Evolutionary conservation across 1,140 invertebrate species (phyloP).

Genomic region (Panagrolaimus sp.): DNA sequence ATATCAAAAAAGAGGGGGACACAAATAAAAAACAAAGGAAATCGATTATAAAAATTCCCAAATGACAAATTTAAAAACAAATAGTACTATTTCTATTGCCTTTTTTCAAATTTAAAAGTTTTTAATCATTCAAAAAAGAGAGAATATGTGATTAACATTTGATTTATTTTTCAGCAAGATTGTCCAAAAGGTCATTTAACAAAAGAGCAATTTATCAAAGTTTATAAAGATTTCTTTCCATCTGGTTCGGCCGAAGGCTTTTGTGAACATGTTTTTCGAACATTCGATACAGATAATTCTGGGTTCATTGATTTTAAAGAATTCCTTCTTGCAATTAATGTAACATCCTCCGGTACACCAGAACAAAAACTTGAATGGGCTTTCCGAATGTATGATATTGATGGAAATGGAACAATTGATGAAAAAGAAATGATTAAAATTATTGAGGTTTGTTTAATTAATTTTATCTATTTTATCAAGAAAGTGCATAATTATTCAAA

Average conservation of each 20-base stretch:
- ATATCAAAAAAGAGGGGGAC: too few relatives aligned
- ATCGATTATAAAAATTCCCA: too few relatives aligned
- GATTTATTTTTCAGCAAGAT: slow-evolving; percentile 77
- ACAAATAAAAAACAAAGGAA: too few relatives aligned
- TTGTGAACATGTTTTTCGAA: slow-evolving; percentile 90
- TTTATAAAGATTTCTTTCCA: slow-evolving; percentile 73
- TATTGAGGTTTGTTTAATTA: slow-evolving; percentile 62
- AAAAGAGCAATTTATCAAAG: slow-evolving; percentile 95
- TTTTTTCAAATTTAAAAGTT: too few relatives aligned
- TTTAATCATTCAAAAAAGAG: too few relatives aligned
- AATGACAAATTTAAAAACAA: too few relatives aligned
- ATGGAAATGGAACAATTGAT: slow-evolving; percentile 96
- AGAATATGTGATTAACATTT: too few relatives aligned
- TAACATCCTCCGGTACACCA: slow-evolving; percentile 90
- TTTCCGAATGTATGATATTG: slow-evolving; percentile 89
- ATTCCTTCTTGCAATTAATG: slow-evolving; percentile 93
- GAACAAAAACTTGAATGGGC: slow-evolving; percentile 99
- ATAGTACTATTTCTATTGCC: too few relatives aligned
- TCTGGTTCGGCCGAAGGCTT: slow-evolving; percentile 96
- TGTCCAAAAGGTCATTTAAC: slow-evolving; percentile 94
- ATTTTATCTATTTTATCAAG: neutral
- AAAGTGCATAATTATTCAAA: neutral
- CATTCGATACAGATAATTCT: slow-evolving; percentile 92
- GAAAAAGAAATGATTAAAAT: slow-evolving; percentile 74
- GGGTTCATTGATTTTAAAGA: slow-evolving; percentile 92